A percentile compares a stretch with the other conserved stretches of the same genome.
phyloP scores from a whole-genome alignment of 1,140 invertebrate species.

The Ladona fulva region DNA sequence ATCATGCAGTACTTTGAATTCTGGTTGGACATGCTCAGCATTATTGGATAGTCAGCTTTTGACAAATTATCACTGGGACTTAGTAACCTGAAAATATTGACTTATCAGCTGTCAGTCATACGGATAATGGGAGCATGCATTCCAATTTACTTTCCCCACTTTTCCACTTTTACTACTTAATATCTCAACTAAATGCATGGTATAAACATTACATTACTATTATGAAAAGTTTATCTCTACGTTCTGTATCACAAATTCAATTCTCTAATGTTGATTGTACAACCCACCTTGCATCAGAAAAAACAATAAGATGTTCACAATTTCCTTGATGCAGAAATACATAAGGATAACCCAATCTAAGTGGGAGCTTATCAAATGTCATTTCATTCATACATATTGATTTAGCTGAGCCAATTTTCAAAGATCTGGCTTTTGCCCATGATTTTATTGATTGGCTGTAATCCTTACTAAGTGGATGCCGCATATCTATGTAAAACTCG shows the following conservation, averaged over 20 bases:
- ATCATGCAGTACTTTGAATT: constrained; percentile 41
- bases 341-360: constrained; percentile 66
- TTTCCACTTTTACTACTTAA: no score
- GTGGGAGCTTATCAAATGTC: constrained; percentile 49
- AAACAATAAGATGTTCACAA: constrained; percentile 77
- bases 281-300: constrained; percentile 55
- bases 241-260: no score
- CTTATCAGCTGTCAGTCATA: neutral
- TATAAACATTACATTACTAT: no score
- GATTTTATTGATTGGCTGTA: constrained; percentile 51
- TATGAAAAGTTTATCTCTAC: no score
- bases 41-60: constrained; percentile 41
- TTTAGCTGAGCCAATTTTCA: constrained; percentile 40
- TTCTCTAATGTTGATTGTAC: no score
- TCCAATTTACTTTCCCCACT: no score
- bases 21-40: constrained; percentile 36
- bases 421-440: constrained; percentile 44
- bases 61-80: constrained; percentile 38
- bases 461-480: constrained; percentile 48
- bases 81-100: constrained; percentile 40
- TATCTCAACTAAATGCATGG: no score
- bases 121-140: no score
- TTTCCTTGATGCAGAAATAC: constrained; percentile 80
- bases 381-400: constrained; percentile 49
- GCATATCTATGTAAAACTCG: constrained; percentile 67